Evolutionary conservation across 1,140 invertebrate genomes (phyloP).

Genomic region (Zophobas morio): DNA sequence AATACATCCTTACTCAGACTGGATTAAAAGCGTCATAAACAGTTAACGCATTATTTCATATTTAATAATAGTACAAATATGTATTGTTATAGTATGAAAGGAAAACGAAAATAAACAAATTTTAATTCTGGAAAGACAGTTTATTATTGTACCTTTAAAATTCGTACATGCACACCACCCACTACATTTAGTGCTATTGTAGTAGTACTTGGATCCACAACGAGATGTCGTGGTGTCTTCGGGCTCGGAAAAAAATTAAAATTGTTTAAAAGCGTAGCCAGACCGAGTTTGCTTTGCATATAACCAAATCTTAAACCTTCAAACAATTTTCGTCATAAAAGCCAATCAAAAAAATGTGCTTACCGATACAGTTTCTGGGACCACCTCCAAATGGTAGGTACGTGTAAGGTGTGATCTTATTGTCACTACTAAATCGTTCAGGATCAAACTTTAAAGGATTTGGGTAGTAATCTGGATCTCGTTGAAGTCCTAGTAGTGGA

Average conservation of each 20-base stretch:
- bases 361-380: slow-evolving; percentile 72
- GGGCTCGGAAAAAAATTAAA: slow-evolving; percentile 7
- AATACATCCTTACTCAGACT: background rate
- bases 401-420: slow-evolving; percentile 65
- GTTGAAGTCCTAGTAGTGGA: slow-evolving; percentile 60
- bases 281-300: slow-evolving; percentile 68
- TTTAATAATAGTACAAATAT: background rate
- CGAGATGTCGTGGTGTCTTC: slow-evolving; percentile 13
- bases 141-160: background rate
- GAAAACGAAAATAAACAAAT: background rate
- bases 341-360: slow-evolving; percentile 44
- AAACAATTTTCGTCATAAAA: slow-evolving; percentile 8
- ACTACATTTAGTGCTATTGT: slow-evolving; percentile 17
- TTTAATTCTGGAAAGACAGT: too few species aligned
- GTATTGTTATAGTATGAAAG: background rate
- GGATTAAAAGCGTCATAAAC: background rate
- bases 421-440: slow-evolving; percentile 71
- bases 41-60: background rate
- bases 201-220: slow-evolving; percentile 34
- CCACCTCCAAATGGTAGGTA: slow-evolving; percentile 74
- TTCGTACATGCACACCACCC: background rate
- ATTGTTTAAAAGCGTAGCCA: slow-evolving; percentile 56
- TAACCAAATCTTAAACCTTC: slow-evolving; percentile 68
- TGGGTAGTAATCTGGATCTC: slow-evolving; percentile 70
- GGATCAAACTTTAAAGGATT: slow-evolving; percentile 76